Base-by-base conservation (phyloP, 2,797 vertebrate species). In the Megaceryle alcyon region DNA sequence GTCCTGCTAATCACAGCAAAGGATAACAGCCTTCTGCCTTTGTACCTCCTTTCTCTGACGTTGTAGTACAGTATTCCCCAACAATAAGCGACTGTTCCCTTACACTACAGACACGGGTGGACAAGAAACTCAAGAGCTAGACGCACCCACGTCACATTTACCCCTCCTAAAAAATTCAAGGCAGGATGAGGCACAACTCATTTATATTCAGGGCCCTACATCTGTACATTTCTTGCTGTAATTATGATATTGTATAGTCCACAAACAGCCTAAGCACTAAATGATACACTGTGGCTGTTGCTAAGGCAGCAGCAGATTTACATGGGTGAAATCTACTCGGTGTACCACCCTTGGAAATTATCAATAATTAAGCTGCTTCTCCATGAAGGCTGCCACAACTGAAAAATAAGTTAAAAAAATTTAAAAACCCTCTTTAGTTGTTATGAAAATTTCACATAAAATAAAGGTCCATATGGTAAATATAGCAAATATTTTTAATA, bases 181-280 rank as follows among this genome's bases (percentile, higher is more conserved):
- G 23, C 56, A 29, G 3, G 57, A 70, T 49, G 80, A 85, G 69
- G 59, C 63, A 64, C 17, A 31, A 43, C 51, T 86, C 61, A 86
- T 90, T 82, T 79, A 79, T 14, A 95, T 88, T 91, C 93, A 82
- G 71, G 63, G 26, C 49, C 37, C 63, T 68, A n/a, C 44, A 78
- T 71, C 68, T 77, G 64, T 48, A 85, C 15, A 12, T 91, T 94
- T 81, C 61, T 75, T 95, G 94, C 90, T 71, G 7, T 72, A 94
- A 94, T 94, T 92, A 95, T 25, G 65, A 82, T 46, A 90, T 59
- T 82, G 88, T 94, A 88, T 33, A 91, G 80, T 87, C 78, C 91
- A 94, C 80, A 92, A 94, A 94, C 94, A 94, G 88, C 79, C 84
- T 95, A 85, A 94, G 90, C 85, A 91, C 76, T 88, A 95, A 95